Evolutionary conservation across 1,140 invertebrate genomes (phyloP).

Genomic region (Nasonia giraulti): DNA sequence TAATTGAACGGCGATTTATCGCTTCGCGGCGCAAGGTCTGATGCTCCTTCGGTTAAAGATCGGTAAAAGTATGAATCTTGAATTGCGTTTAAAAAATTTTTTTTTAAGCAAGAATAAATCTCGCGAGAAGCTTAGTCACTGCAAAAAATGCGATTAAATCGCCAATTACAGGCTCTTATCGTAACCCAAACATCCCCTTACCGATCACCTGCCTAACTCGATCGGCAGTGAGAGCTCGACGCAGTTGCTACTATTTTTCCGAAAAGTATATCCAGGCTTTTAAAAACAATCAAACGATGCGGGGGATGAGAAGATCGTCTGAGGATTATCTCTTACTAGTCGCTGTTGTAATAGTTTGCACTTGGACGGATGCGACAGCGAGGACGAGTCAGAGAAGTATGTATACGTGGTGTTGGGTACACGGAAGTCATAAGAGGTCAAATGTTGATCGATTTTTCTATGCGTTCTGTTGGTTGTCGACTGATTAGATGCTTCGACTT

Average conservation of each 20-base stretch:
- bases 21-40: too few relatives aligned
- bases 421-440: too few relatives aligned
- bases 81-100: too few relatives aligned
- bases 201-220: not conserved
- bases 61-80: too few relatives aligned
- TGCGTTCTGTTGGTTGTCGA: too few relatives aligned
- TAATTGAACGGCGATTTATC: too few relatives aligned
- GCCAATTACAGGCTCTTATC: not conserved
- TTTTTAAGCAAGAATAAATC: too few relatives aligned
- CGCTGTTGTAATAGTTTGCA: not conserved
- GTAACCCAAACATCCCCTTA: not conserved
- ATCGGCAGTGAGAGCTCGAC: not conserved
- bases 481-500: too few relatives aligned
- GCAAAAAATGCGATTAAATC: not conserved
- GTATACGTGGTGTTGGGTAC: not conserved
- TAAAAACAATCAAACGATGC: not conserved
- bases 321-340: not conserved
- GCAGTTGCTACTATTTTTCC: not conserved
- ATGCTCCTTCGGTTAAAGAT: too few relatives aligned
- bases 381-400: constrained; percentile 25
- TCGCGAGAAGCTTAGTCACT: too few relatives aligned
- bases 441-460: too few relatives aligned
- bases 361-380: not conserved
- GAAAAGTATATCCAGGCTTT: not conserved
- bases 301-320: not conserved